Evolutionary conservation across 2,888 invertebrate species (phyloP).

Genomic region (Lasioglossum zephyrum): DNA sequence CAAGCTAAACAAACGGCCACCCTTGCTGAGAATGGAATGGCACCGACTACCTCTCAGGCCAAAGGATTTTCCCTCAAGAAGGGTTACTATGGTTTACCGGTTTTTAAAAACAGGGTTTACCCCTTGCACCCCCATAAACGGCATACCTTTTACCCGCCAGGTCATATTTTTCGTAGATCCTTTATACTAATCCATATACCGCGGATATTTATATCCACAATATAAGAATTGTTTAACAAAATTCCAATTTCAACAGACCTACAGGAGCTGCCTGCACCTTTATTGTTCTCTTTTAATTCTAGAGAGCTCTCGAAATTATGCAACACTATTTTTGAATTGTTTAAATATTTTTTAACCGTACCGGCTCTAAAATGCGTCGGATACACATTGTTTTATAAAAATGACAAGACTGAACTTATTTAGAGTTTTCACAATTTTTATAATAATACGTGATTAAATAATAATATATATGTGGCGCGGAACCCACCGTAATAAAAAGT

Average conservation of each 20-base stretch:
- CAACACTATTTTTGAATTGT: neutral
- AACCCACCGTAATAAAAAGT: too few relatives aligned
- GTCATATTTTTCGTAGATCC: neutral
- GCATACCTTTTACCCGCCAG: neutral
- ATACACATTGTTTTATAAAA: too few relatives aligned
- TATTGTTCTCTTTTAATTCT: neutral
- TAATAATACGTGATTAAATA: too few relatives aligned
- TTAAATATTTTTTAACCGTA: neutral
- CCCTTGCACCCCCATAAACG: neutral
- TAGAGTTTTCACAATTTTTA: too few relatives aligned
- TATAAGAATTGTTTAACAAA: too few relatives aligned
- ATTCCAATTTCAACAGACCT: neutral
- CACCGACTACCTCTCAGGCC: constrained; percentile 32
- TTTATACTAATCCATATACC: neutral
- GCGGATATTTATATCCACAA: too few relatives aligned
- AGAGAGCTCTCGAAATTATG: neutral
- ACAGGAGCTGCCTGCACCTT: too few relatives aligned
- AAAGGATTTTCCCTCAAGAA: constrained; percentile 46
- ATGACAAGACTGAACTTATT: too few relatives aligned
- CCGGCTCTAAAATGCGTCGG: too few relatives aligned
- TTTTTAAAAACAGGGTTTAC: neutral
- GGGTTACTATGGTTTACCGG: constrained; percentile 15
- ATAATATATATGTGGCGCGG: too few relatives aligned
- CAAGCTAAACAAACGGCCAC: constrained; percentile 65
- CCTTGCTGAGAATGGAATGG: constrained; percentile 39